Evolutionary conservation across 2,888 invertebrate species (phyloP).

Genomic region (Globia sparganii): DNA sequence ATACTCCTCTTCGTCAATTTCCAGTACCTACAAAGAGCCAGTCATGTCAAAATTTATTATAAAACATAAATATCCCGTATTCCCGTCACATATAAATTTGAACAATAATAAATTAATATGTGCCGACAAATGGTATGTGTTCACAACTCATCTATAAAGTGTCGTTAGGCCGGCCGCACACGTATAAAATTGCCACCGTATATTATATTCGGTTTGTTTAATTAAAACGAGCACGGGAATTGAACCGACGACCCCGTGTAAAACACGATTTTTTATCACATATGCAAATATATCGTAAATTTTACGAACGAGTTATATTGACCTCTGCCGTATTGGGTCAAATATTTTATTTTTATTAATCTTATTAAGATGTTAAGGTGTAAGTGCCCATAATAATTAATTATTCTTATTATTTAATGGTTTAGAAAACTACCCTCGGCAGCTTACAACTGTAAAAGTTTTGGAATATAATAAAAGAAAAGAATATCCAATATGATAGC

Average conservation of each 20-base stretch:
- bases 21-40: slow-evolving; percentile 26
- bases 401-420: not conserved
- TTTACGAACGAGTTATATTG: slow-evolving; percentile 59
- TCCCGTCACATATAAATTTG: slow-evolving; percentile 60
- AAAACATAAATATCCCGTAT: slow-evolving; percentile 47
- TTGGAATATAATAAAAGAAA: not conserved
- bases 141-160: slow-evolving; percentile 69
- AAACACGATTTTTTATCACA: slow-evolving; percentile 77
- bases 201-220: slow-evolving; percentile 84
- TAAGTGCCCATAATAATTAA: not conserved
- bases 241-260: slow-evolving; percentile 73
- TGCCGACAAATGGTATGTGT: slow-evolving; percentile 68
- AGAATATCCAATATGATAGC: not conserved
- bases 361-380: slow-evolving; percentile 2
- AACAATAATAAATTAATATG: slow-evolving; percentile 70
- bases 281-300: slow-evolving; percentile 75
- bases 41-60: slow-evolving; percentile 43
- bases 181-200: slow-evolving; percentile 76
- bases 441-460: not conserved
- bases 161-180: slow-evolving; percentile 68
- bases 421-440: no score
- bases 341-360: slow-evolving; percentile 29
- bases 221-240: slow-evolving; percentile 79
- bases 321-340: slow-evolving; percentile 50
- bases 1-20: slow-evolving; percentile 12